Conservation (phyloP, 2,888 invertebrate genomes). For the Arge pagana region DNA sequence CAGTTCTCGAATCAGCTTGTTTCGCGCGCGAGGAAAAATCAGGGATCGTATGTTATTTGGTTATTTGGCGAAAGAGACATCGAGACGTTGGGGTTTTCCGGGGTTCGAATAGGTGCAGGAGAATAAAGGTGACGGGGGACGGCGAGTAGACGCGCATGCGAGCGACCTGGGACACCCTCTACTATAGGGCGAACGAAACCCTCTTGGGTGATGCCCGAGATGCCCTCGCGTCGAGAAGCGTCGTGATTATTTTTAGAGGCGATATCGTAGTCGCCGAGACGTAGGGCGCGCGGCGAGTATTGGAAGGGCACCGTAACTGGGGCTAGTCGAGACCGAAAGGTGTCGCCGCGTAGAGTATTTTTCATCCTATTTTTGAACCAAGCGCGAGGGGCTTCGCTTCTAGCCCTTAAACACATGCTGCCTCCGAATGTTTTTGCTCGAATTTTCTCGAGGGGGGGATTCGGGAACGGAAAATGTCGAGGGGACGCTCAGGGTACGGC, state of each 20-base stretch:
- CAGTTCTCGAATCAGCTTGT: too few species aligned
- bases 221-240: too few species aligned
- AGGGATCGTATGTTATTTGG: too few species aligned
- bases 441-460: too few species aligned
- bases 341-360: slow-evolving; percentile 8
- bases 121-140: background rate
- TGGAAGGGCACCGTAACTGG: background rate
- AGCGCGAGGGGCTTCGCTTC: background rate
- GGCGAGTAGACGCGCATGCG: background rate
- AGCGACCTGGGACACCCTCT: background rate
- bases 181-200: too few species aligned
- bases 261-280: slow-evolving; percentile 14
- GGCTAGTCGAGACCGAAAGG: slow-evolving; percentile 9
- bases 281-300: slow-evolving; percentile 3
- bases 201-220: background rate
- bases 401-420: background rate
- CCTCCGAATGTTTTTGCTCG: too few species aligned
- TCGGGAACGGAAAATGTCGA: too few species aligned
- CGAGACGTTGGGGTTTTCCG: background rate
- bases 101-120: background rate
- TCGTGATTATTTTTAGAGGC: slow-evolving; percentile 17
- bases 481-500: too few species aligned
- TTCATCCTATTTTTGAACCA: slow-evolving; percentile 13
- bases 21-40: too few species aligned
- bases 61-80: too few species aligned